Evolutionary conservation across 2,797 vertebrate genomes (phyloP), one percentile per base, ranked within the genome.

Genomic region (Ambastaia sidthimunki): DNA sequence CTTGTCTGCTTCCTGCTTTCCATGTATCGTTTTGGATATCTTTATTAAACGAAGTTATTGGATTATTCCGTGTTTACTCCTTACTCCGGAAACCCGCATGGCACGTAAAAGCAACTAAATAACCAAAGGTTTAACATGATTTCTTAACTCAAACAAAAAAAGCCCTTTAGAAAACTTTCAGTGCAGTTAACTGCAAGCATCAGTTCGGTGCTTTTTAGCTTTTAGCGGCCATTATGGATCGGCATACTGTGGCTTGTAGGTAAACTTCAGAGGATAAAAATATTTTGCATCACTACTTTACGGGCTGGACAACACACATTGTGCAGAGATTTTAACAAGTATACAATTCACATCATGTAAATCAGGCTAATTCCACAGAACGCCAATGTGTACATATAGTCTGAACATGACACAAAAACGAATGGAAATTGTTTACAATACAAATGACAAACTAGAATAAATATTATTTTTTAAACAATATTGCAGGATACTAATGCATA

Each of bases 321-420:
- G 10, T 44, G 10, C 21, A 75, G 1, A 34, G 57, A 13, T 12
- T 12, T 57, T 1, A 21, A 21, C 54, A 55, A 21, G 7, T 21
- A 25, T 4, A 6, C 23, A 37, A 37, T 37, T 37, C 34, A 37
- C 34, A 3, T 37, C 21, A 67, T 28, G 44, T 57, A 50, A 71
- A 48, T 72, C 44, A 71, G 73, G 55, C 37, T 82, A 82, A 81
- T 86, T 66, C 71, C 70, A 82, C 85, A 83, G 85, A 85, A 87
- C 84, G 82, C 52, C 50, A 67, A 57, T 82, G 80, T 87, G 74
- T 83, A 87, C 67, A 85, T 76, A 25, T 71, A 75, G 74, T 80
- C 80, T 86, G 50, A 48, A 80, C 77, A 57, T 84, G 74, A 84
- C 85, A 83, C 84, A 82, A 80, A 60, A 80, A 83, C 52, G 37